phyloP scores from a whole-genome alignment of 1,140 invertebrate genomes.

The Onthophagus taurus region DNA sequence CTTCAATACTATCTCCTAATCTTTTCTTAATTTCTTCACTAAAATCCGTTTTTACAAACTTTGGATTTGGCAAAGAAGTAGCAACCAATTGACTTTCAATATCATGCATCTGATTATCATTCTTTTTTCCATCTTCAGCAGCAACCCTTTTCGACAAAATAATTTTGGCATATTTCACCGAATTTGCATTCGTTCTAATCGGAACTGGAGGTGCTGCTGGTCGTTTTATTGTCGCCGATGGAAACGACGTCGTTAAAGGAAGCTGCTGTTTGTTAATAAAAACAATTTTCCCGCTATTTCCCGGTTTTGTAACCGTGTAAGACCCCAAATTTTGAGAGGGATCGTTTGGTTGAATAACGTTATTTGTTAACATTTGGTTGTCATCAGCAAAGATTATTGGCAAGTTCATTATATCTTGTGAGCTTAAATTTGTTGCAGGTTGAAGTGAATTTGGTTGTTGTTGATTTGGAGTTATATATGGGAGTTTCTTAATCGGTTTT shows the following conservation, averaged over 20 bases:
- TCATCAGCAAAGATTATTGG: slow-evolving; percentile 59
- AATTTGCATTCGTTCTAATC: slow-evolving; percentile 19
- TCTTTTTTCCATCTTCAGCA: slow-evolving; percentile 14
- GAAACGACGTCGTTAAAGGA: slow-evolving; percentile 27
- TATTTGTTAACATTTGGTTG: slow-evolving; percentile 41
- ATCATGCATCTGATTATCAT: slow-evolving; percentile 1
- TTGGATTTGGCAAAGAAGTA: slow-evolving; percentile 5
- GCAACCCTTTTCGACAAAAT: slow-evolving; percentile 41
- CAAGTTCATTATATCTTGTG: slow-evolving; percentile 53
- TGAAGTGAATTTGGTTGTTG: slow-evolving; percentile 19
- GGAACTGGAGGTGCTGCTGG: slow-evolving; percentile 19
- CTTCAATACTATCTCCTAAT: neutral
- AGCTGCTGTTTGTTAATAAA: slow-evolving; percentile 31
- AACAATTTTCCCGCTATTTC: slow-evolving; percentile 20
- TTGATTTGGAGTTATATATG: slow-evolving; percentile 10
- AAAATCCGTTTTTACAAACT: slow-evolving; percentile 7
- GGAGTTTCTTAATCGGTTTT: slow-evolving; percentile 20
- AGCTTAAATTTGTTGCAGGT: slow-evolving; percentile 42
- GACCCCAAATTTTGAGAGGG: slow-evolving; percentile 34
- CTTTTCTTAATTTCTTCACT: neutral
- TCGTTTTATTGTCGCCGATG: slow-evolving; percentile 18
- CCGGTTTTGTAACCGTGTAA: neutral
- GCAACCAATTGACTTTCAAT: slow-evolving; percentile 9
- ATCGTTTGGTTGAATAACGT: slow-evolving; percentile 23
- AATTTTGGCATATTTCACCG: slow-evolving; percentile 45